phyloP scores from a whole-genome alignment of 2,888 invertebrate species.

The Stegana nigrithorax region DNA sequence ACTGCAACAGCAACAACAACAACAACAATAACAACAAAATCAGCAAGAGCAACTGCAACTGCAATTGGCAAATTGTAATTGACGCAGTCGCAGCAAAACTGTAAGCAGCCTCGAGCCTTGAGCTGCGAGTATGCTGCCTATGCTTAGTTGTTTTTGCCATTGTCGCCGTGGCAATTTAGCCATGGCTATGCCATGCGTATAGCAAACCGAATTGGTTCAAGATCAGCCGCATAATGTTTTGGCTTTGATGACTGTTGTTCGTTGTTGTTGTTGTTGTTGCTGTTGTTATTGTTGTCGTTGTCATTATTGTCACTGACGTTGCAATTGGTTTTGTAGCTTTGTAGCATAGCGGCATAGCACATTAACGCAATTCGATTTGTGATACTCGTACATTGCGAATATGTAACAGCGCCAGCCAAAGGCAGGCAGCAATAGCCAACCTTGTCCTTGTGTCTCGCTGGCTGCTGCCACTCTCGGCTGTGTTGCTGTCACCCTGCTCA shows the following conservation, averaged over 20 bases:
- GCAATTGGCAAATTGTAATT: not conserved
- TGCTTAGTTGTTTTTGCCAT: too few species aligned
- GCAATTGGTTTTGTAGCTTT: not conserved
- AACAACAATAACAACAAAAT: not conserved
- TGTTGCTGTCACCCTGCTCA: not conserved
- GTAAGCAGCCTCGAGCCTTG: too few species aligned
- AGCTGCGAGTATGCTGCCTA: too few species aligned
- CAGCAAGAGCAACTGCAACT: not conserved
- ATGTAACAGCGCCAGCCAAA: not conserved
- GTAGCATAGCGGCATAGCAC: too few species aligned
- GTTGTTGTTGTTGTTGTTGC: too few species aligned
- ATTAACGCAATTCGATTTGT: constrained; percentile 1
- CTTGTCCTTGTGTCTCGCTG: constrained; percentile 25
- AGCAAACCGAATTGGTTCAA: constrained; percentile 58
- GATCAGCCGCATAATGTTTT: constrained; percentile 47
- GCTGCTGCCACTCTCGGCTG: not conserved
- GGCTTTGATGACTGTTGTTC: constrained; percentile 25
- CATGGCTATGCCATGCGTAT: too few species aligned
- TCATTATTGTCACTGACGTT: constrained; percentile 10
- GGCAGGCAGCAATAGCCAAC: constrained; percentile 4
- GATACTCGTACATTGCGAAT: constrained; percentile 34
- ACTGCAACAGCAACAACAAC: not conserved
- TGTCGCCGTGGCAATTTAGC: too few species aligned
- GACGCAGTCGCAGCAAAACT: too few species aligned
- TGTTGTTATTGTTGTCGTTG: constrained; percentile 1